Conservation (phyloP, 2,113 vertebrate species). For the Drymodes brunneopygia region DNA sequence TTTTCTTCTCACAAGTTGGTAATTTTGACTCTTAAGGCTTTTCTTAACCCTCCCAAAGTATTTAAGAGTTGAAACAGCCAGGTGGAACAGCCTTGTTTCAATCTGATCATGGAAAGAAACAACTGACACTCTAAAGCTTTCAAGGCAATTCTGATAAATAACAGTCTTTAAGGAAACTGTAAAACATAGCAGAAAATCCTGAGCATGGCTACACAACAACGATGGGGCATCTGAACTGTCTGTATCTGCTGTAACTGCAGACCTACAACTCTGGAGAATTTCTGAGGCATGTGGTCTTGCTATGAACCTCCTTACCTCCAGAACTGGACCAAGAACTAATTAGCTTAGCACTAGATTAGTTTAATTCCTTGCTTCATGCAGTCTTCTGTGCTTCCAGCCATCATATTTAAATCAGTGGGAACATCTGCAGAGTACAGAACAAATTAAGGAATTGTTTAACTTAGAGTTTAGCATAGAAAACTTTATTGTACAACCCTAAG, state of each 20-base stretch:
- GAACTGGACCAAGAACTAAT: background rate
- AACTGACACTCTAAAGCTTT: background rate
- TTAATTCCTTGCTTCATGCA: background rate
- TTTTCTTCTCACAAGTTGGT: background rate
- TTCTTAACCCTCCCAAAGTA: background rate
- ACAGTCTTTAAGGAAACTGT: background rate
- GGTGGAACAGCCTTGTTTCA: background rate
- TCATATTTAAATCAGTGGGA: background rate
- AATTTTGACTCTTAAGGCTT: background rate
- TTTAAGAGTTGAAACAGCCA: background rate
- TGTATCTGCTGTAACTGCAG: background rate
- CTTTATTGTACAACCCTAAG: background rate
- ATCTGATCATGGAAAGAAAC: background rate
- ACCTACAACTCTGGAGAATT: background rate
- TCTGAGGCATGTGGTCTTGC: background rate
- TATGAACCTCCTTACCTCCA: background rate
- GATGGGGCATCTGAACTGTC: background rate
- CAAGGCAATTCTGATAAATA: background rate
- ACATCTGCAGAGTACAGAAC: background rate
- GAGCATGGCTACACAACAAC: background rate
- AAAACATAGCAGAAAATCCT: background rate
- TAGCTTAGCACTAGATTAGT: background rate
- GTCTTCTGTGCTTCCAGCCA: background rate
- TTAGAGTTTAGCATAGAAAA: background rate
- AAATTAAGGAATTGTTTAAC: background rate